phyloP scores from a whole-genome alignment of 2,113 vertebrate genomes.

The Lonchura striata region DNA sequence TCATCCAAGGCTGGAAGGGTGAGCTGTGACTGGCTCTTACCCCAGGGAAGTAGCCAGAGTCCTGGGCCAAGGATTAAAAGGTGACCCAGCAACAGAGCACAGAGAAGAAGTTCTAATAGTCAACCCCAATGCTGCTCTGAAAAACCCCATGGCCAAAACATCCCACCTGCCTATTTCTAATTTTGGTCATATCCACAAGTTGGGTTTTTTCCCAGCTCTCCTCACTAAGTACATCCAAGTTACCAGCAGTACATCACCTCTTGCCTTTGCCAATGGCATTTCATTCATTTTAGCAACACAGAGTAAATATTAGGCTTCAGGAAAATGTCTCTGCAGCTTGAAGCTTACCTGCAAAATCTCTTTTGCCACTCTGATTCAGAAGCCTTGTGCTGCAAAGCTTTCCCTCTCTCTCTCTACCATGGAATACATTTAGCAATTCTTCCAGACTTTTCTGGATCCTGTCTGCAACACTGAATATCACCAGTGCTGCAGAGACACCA shows the following conservation, averaged over 20 bases:
- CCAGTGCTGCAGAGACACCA: background rate
- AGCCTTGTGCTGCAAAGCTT: background rate
- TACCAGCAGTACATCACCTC: background rate
- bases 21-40: background rate
- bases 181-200: background rate
- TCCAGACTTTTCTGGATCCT: background rate
- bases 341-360: background rate
- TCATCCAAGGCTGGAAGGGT: background rate
- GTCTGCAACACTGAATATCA: background rate
- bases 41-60: background rate
- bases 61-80: background rate
- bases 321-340: background rate
- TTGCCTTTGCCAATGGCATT: background rate
- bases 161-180: background rate
- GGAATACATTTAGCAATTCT: background rate
- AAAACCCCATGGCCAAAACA: accelerated
- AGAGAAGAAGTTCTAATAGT: background rate
- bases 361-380: background rate
- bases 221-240: background rate
- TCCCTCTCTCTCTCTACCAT: no score
- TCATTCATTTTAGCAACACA: background rate
- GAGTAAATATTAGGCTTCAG: background rate
- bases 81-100: accelerated
- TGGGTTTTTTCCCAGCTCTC: background rate
- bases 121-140: background rate